phyloP scores from a whole-genome alignment of 2,113 vertebrate genomes.

The Chiloscyllium plagiosum region DNA sequence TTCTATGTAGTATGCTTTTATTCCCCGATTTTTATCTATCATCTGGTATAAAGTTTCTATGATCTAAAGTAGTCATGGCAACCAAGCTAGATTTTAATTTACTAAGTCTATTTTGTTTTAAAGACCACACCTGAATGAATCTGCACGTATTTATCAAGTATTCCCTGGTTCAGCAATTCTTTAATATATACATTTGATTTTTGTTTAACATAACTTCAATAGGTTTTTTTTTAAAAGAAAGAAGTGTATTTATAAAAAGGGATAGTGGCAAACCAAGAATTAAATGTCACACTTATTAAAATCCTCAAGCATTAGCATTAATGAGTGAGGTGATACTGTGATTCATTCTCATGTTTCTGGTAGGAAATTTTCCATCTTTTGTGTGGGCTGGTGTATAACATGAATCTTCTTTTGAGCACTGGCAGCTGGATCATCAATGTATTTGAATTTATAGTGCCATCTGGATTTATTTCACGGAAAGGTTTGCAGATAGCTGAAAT shows the following conservation, averaged over 20 bases:
- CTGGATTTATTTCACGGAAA: background rate
- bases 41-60: background rate
- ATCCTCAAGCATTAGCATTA: background rate
- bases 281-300: too few species aligned
- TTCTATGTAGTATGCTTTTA: background rate
- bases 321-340: background rate
- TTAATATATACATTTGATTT: background rate
- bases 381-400: background rate
- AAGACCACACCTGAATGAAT: background rate
- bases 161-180: background rate
- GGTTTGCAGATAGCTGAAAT: background rate
- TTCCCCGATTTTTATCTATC: background rate
- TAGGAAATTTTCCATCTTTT: background rate
- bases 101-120: background rate
- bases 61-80: too few species aligned
- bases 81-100: background rate
- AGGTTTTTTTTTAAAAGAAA: background rate
- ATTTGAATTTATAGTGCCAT: background rate
- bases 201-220: background rate
- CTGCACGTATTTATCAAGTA: background rate
- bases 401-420: background rate
- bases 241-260: background rate
- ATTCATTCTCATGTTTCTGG: background rate
- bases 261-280: background rate
- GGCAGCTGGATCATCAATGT: background rate